A percentile compares a stretch with the other conserved stretches of the same genome.
phyloP scores from a whole-genome alignment of 2,888 invertebrate genomes.

The Odontocerum albicorne region DNA sequence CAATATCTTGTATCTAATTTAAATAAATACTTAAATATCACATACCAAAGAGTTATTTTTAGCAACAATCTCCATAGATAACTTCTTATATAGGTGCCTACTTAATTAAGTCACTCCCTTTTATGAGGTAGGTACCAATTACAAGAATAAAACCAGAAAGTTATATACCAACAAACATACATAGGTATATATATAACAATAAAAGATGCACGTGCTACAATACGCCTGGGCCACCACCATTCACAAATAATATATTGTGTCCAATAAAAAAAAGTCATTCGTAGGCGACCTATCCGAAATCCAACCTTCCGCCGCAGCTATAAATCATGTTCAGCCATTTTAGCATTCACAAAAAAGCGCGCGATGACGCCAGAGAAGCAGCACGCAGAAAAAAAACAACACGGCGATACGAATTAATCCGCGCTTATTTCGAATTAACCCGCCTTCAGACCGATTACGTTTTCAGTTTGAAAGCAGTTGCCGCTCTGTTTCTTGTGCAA shows the following conservation, averaged over 20 bases:
- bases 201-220: constrained; percentile 4
- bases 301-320: constrained; percentile 18
- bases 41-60: too few species aligned
- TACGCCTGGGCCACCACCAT: constrained; percentile 1
- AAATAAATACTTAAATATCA: too few species aligned
- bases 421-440: constrained; percentile 18
- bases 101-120: too few species aligned
- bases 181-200: neutral
- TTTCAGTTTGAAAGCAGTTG: constrained; percentile 11
- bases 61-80: too few species aligned
- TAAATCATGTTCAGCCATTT: constrained; percentile 32
- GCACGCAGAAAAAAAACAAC: constrained; percentile 4
- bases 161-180: too few species aligned
- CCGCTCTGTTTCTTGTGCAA: constrained; percentile 6
- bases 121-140: too few species aligned
- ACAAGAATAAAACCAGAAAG: too few species aligned
- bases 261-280: constrained; percentile 20
- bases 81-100: too few species aligned
- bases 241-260: constrained; percentile 11
- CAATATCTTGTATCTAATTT: too few species aligned
- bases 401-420: constrained; percentile 15
- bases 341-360: constrained; percentile 23
- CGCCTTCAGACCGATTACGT: constrained; percentile 6
- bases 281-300: constrained; percentile 9
- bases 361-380: constrained; percentile 2